A percentile compares a stretch with the other conserved stretches of the same genome.
Evolutionary conservation across 2,888 invertebrate genomes (phyloP).

Genomic region (Archaeoteleia sp.): DNA sequence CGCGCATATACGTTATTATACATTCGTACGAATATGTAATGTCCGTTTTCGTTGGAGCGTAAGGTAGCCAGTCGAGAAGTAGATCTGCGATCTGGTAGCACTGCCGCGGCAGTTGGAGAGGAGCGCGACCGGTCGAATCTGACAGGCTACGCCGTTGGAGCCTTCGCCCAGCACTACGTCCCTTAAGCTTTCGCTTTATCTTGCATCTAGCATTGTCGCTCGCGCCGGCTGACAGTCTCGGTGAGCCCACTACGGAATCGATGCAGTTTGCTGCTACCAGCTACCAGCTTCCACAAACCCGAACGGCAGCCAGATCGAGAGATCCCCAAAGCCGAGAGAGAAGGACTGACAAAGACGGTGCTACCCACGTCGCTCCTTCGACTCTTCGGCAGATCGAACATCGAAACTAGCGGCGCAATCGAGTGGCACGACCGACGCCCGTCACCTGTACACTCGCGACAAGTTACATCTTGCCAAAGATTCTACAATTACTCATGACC

Average conservation of each 20-base stretch:
- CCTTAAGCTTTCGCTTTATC: constrained; percentile 65
- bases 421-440: constrained; percentile 57
- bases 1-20: constrained; percentile 51
- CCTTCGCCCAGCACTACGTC: constrained; percentile 35
- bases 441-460: constrained; percentile 67
- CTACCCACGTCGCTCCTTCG: constrained; percentile 31
- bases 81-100: constrained; percentile 61
- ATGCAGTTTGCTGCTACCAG: constrained; percentile 17
- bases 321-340: constrained; percentile 39
- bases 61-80: constrained; percentile 39
- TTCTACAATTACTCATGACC: constrained; percentile 72
- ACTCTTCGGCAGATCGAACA: constrained; percentile 53
- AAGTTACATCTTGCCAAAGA: constrained; percentile 69
- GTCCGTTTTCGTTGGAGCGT: constrained; percentile 27
- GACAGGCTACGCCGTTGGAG: constrained; percentile 12
- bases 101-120: constrained; percentile 25
- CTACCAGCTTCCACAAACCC: background rate
- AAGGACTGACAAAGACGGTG: constrained; percentile 25
- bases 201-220: constrained; percentile 74
- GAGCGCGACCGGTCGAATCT: constrained; percentile 1
- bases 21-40: constrained; percentile 41
- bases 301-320: constrained; percentile 33
- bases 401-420: constrained; percentile 46
- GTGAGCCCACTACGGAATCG: constrained; percentile 30
- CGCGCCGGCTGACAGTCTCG: constrained; percentile 71